Conservation (phyloP, 2,888 invertebrate genomes). For the Clepsis dumicolana region DNA sequence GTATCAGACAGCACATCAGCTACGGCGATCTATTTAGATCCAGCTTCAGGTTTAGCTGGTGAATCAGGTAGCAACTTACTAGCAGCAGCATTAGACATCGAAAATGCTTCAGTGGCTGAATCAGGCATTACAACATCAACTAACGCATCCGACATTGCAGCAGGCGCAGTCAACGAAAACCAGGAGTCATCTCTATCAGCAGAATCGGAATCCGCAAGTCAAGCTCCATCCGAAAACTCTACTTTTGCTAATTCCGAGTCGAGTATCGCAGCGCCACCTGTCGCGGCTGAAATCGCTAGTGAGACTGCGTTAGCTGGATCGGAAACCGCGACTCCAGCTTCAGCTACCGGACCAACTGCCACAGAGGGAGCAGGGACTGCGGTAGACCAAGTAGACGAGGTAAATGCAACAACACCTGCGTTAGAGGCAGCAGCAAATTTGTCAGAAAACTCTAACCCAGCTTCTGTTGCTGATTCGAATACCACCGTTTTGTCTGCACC, state of each 20-base stretch:
- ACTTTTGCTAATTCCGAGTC: not conserved
- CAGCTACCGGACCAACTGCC: not conserved
- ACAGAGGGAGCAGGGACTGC: not conserved
- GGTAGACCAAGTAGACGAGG: no score
- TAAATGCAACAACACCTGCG: not conserved
- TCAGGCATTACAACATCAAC: not conserved
- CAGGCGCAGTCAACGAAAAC: no score
- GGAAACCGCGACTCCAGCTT: not conserved
- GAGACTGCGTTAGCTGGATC: not conserved
- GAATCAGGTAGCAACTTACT: not conserved
- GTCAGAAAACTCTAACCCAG: not conserved
- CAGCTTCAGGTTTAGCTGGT: not conserved
- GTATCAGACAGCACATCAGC: no score
- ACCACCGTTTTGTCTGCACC: not conserved
- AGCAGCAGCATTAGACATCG: not conserved
- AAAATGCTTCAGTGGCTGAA: no score
- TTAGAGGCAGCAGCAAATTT: not conserved
- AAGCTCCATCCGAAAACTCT: not conserved
- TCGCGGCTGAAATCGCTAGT: not conserved
- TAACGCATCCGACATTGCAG: no score
- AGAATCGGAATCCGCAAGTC: not conserved
- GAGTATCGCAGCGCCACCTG: not conserved
- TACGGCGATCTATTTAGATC: not conserved
- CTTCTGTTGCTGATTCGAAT: not conserved
- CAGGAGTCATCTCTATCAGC: not conserved